phyloP scores from a whole-genome alignment of 2,888 invertebrate species.

The Desoria tigrina region DNA sequence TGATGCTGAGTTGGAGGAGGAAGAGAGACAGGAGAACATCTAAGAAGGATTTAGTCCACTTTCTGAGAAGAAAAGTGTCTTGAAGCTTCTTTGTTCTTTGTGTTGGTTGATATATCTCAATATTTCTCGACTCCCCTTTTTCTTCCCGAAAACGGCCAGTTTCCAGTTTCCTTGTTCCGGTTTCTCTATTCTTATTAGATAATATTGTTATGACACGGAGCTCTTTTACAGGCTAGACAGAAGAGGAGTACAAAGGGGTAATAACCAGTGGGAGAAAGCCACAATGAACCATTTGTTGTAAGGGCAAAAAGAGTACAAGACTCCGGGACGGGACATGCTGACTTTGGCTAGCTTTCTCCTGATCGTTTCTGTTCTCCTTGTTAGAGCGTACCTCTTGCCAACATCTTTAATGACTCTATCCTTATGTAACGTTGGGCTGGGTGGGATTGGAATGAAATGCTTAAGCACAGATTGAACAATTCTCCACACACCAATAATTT shows the following conservation, averaged over 20 bases:
- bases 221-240: no score
- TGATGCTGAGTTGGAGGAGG: no score
- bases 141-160: constrained; percentile 1
- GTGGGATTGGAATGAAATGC: not conserved
- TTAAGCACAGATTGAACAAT: not conserved
- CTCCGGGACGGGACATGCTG: no score
- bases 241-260: no score
- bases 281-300: no score
- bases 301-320: no score
- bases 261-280: no score
- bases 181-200: constrained; percentile 5
- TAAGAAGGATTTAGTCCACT: constrained; percentile 18
- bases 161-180: constrained; percentile 1
- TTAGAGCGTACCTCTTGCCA: no score
- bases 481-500: constrained; percentile 21
- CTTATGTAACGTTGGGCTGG: no score
- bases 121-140: constrained; percentile 6
- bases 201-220: not conserved
- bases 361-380: no score
- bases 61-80: constrained; percentile 6
- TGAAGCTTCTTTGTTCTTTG: constrained; percentile 12
- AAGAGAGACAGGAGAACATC: not conserved
- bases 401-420: no score
- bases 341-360: no score
- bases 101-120: constrained; percentile 11